Percentiles rank a stretch among this genome's conserved stretches.
Evolutionary conservation across 2,888 invertebrate species (phyloP).

Genomic region (Melinaea marsaeus): DNA sequence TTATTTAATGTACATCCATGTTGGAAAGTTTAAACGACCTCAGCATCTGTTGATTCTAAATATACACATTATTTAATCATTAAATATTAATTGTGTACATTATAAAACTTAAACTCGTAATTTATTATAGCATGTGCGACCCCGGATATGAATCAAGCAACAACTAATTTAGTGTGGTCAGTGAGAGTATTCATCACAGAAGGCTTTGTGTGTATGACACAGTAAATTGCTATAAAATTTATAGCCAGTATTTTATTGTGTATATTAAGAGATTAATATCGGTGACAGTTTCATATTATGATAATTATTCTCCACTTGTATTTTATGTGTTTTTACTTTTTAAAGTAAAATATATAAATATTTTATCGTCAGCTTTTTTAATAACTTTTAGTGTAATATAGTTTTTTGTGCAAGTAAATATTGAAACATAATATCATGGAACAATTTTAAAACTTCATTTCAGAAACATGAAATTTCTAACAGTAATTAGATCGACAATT

Average conservation of each 20-base stretch:
- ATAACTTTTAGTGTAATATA: too few species aligned
- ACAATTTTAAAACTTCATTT: too few species aligned
- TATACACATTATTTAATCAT: not conserved
- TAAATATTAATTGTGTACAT: not conserved
- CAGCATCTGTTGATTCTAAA: not conserved
- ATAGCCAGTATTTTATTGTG: slow-evolving; percentile 24
- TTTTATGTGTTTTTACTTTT: slow-evolving; percentile 10
- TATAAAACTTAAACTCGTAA: not conserved
- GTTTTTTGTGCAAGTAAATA: too few species aligned
- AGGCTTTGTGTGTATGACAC: slow-evolving; percentile 26
- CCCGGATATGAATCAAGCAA: slow-evolving; percentile 16
- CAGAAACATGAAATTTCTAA: too few species aligned
- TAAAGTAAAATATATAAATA: not conserved
- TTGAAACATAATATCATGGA: too few species aligned
- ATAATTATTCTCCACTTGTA: slow-evolving; percentile 15
- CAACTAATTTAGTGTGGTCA: slow-evolving; percentile 18
- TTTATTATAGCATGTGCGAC: slow-evolving; percentile 1
- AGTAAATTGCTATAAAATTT: slow-evolving; percentile 26
- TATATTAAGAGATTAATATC: slow-evolving; percentile 23
- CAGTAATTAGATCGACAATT: too few species aligned
- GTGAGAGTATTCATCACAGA: slow-evolving; percentile 19
- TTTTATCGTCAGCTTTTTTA: too few species aligned
- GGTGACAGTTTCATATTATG: slow-evolving; percentile 19
- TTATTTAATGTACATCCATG: not conserved
- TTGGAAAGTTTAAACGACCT: not conserved